phyloP scores from a whole-genome alignment of 2,888 invertebrate species.

The Drosophila niveifrons region DNA sequence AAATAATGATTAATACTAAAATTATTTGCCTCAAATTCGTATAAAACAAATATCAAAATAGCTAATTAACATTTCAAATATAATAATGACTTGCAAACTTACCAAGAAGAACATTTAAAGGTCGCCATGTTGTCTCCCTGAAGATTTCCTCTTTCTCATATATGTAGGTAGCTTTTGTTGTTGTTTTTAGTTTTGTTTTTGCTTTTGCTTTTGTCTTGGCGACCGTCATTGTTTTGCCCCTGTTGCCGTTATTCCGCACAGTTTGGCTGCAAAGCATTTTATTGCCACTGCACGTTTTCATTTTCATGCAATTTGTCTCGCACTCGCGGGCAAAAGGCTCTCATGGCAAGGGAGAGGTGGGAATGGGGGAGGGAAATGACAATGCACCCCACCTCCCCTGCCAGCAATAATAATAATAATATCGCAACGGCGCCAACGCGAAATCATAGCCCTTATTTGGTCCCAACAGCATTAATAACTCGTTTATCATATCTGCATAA shows the following conservation, averaged over 20 bases:
- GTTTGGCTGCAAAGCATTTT: constrained; percentile 69
- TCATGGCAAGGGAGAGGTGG: background rate
- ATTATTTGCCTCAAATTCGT: too few relatives aligned
- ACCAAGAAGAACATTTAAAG: constrained; percentile 18
- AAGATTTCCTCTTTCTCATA: background rate
- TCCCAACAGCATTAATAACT: constrained; percentile 32
- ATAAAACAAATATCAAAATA: background rate
- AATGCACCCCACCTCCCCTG: background rate
- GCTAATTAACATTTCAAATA: too few relatives aligned
- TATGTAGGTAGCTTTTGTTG: constrained; percentile 4
- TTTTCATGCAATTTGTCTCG: constrained; percentile 72
- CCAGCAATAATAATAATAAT: constrained; percentile 19
- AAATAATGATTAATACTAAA: too few relatives aligned
- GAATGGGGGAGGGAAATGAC: background rate
- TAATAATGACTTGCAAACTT: background rate
- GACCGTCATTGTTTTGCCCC: constrained; percentile 61
- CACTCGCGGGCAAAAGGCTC: constrained; percentile 2
- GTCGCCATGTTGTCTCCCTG: constrained; percentile 26
- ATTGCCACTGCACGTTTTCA: constrained; percentile 67
- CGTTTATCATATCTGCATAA: constrained; percentile 18
- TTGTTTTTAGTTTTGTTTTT: constrained; percentile 24
- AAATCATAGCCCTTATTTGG: constrained; percentile 38
- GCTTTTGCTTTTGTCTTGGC: background rate
- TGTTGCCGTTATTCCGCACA: constrained; percentile 72
- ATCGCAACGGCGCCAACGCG: constrained; percentile 17